Evolutionary conservation across 2,888 invertebrate genomes (phyloP).

Genomic region (Ashinkailepas kermadecensis): DNA sequence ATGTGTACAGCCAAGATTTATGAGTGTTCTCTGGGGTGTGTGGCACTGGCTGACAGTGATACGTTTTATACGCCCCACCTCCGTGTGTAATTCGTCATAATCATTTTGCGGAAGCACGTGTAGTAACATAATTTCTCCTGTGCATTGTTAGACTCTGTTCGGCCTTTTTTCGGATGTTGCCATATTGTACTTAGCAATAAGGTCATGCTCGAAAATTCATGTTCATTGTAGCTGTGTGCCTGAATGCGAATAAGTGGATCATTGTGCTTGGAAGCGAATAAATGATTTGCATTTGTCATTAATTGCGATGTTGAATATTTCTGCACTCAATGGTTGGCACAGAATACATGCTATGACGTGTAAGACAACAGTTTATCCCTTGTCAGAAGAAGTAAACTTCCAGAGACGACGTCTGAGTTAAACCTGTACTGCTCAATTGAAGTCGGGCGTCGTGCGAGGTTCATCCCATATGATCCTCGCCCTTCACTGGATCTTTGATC

Average conservation of each 20-base stretch:
- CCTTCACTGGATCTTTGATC: too few species aligned
- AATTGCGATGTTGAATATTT: neutral
- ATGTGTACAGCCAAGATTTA: slow-evolving; percentile 11
- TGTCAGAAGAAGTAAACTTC: too few species aligned
- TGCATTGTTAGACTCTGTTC: neutral
- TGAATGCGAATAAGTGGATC: too few species aligned
- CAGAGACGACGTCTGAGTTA: too few species aligned
- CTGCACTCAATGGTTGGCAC: slow-evolving; percentile 21
- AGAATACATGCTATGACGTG: slow-evolving; percentile 18
- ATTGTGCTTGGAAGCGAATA: slow-evolving; percentile 1
- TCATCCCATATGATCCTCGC: too few species aligned
- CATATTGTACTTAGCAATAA: slow-evolving; percentile 21
- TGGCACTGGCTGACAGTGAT: neutral
- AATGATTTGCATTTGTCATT: slow-evolving; percentile 17
- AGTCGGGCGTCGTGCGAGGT: too few species aligned
- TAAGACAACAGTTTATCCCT: neutral
- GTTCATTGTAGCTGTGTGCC: slow-evolving; percentile 18
- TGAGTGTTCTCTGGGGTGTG: neutral
- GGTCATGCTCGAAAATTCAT: slow-evolving; percentile 22
- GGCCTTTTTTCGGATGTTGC: neutral
- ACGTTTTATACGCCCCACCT: neutral
- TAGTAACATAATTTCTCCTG: neutral
- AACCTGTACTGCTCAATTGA: too few species aligned
- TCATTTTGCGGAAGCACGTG: neutral
- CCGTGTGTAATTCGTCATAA: neutral